A percentile compares a stretch with the other conserved stretches of the same genome.
Evolutionary conservation across 2,113 vertebrate genomes (phyloP).

Genomic region (Andinoacara biseriatus): DNA sequence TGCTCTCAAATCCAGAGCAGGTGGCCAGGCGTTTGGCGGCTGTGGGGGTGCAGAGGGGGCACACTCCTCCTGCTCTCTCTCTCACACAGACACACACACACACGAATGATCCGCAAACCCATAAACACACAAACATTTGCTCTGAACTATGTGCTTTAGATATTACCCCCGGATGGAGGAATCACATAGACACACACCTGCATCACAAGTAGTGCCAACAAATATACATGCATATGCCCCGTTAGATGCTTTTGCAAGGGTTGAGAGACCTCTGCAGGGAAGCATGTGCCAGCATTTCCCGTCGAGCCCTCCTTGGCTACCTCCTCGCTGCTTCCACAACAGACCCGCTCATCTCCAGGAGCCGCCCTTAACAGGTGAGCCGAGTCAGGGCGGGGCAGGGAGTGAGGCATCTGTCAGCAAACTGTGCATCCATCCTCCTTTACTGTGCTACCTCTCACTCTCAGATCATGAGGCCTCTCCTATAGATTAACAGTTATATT

Average conservation of each 20-base stretch:
- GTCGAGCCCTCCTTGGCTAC: slow-evolving; percentile 5
- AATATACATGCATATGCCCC: not conserved
- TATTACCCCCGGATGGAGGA: not conserved
- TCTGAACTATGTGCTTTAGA: not conserved
- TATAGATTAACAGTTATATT: not conserved
- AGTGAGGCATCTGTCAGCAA: slow-evolving; percentile 73
- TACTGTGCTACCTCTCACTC: slow-evolving; percentile 64
- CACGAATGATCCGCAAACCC: slow-evolving; percentile 22
- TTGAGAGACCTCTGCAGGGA: not conserved
- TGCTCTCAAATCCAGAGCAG: slow-evolving; percentile 82
- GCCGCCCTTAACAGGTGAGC: slow-evolving; percentile 75
- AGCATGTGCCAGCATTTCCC: slow-evolving; percentile 34
- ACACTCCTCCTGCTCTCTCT: slow-evolving; percentile 59
- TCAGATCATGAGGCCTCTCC: not conserved
- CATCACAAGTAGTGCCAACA: not conserved
- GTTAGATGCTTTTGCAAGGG: not conserved
- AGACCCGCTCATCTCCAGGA: slow-evolving; percentile 50
- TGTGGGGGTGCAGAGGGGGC: slow-evolving; percentile 63
- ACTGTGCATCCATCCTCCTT: slow-evolving; percentile 61
- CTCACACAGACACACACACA: slow-evolving; percentile 17
- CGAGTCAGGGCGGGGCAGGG: slow-evolving; percentile 30
- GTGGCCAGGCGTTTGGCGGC: slow-evolving; percentile 79
- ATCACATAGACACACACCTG: slow-evolving; percentile 29
- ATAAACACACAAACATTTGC: slow-evolving; percentile 1
- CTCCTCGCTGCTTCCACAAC: slow-evolving; percentile 24